Conservation (phyloP, 2,888 invertebrate genomes). For the Drosophila paranaensis region DNA sequence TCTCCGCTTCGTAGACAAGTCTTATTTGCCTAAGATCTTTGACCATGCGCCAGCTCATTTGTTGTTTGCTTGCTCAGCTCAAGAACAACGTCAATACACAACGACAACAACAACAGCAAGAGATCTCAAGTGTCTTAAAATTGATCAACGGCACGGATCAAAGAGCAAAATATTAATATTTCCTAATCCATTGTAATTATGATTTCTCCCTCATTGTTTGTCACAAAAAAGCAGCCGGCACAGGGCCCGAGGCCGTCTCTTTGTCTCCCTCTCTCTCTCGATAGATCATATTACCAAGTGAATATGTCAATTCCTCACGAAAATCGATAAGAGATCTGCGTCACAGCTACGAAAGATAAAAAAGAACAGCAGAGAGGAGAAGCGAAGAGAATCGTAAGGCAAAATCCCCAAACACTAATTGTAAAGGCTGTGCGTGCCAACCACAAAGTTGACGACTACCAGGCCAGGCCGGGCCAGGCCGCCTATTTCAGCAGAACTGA, state of each 20-base stretch:
- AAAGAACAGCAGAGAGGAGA: constrained; percentile 5
- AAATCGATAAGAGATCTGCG: constrained; percentile 73
- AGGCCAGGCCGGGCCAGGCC: constrained; percentile 40
- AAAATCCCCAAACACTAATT: constrained; percentile 48
- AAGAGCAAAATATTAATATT: constrained; percentile 70
- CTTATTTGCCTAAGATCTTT: constrained; percentile 59
- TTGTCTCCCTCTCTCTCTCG: constrained; percentile 25
- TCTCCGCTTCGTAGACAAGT: constrained; percentile 8
- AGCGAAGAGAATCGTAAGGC: constrained; percentile 18
- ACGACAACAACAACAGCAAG: constrained; percentile 31
- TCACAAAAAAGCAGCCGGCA: constrained; percentile 59
- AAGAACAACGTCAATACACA: constrained; percentile 57
- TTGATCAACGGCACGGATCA: constrained; percentile 61
- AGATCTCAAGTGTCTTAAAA: constrained; percentile 52
- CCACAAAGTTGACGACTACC: constrained; percentile 53
- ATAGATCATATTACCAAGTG: constrained; percentile 72
- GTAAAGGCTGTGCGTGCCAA: constrained; percentile 51
- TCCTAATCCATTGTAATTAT: constrained; percentile 80
- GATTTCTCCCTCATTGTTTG: constrained; percentile 71
- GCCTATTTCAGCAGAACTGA: constrained; percentile 56
- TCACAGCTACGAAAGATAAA: constrained; percentile 33
- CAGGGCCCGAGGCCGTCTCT: constrained; percentile 17
- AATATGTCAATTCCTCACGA: constrained; percentile 77
- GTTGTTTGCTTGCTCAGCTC: constrained; percentile 60
- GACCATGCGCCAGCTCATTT: constrained; percentile 70